Conservation (phyloP, 2,888 invertebrate species). For the Hyppa rectilinea region DNA sequence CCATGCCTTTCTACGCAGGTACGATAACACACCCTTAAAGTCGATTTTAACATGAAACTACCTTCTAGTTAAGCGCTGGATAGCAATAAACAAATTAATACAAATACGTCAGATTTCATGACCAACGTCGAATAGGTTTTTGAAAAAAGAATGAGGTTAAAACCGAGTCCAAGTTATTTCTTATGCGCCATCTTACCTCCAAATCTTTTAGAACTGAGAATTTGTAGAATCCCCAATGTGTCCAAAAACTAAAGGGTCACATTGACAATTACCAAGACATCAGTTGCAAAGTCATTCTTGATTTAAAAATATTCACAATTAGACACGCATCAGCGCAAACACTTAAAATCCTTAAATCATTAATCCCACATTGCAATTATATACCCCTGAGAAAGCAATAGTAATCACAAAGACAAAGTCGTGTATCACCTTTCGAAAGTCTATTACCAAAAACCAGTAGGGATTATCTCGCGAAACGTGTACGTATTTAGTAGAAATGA, state of each 20-base stretch:
- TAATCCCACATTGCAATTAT: conserved; percentile 3
- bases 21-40: neutral
- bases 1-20: neutral
- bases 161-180: neutral
- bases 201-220: neutral
- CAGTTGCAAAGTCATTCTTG: neutral
- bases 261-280: neutral
- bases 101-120: neutral
- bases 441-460: conserved; percentile 17
- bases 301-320: neutral
- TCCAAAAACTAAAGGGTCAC: too few species aligned
- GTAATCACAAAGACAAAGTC: conserved; percentile 5
- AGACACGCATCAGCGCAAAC: neutral
- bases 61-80: neutral
- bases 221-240: neutral
- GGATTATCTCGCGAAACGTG: conserved; percentile 35
- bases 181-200: conserved; percentile 24
- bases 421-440: neutral
- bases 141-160: neutral
- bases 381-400: neutral
- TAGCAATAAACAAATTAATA: too few species aligned
- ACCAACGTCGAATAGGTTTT: neutral
- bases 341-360: conserved; percentile 19
- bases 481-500: conserved; percentile 23
- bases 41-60: neutral